Percentiles rank a stretch among this genome's conserved stretches.
phyloP scores from a whole-genome alignment of 2,113 vertebrate genomes.

The Ceratotherium simum region DNA sequence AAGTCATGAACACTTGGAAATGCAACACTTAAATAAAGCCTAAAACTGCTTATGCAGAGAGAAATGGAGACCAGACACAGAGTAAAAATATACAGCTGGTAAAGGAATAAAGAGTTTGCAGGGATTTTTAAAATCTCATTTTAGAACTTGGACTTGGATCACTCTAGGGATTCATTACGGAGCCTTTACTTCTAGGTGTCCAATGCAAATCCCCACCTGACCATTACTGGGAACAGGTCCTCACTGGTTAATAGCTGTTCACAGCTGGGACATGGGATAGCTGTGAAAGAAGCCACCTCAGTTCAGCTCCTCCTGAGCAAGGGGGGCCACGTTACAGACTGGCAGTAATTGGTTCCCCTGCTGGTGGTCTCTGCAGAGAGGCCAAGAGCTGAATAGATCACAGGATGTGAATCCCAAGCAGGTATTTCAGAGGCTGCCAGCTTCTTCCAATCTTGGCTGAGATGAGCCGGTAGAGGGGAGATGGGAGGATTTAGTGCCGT shows the following conservation, averaged over 20 bases:
- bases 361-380: slow-evolving; percentile 55
- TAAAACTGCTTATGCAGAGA: slow-evolving; percentile 87
- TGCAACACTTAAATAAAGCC: slow-evolving; percentile 89
- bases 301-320: neutral
- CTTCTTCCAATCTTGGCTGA: neutral
- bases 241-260: slow-evolving; percentile 43
- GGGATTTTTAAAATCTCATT: slow-evolving; percentile 74
- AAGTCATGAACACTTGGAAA: slow-evolving; percentile 88
- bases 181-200: slow-evolving; percentile 17
- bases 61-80: slow-evolving; percentile 83
- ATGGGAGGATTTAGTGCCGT: neutral
- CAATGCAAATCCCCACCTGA: neutral
- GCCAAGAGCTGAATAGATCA: slow-evolving; percentile 19
- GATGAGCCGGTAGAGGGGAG: slow-evolving; percentile 15
- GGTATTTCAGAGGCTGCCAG: slow-evolving; percentile 10
- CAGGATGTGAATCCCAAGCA: neutral
- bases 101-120: slow-evolving; percentile 43
- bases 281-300: slow-evolving; percentile 31
- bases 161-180: neutral
- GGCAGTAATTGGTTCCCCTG: slow-evolving; percentile 38
- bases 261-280: neutral
- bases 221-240: neutral
- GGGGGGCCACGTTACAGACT: neutral
- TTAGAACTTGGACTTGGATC: neutral
- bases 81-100: slow-evolving; percentile 79